A percentile compares a stretch with the other conserved stretches of the same genome.
These are phyloP conservation scores for Drosophila pallidifrons DNA, from an alignment of 1,140 invertebrate genomes.

Conservation along the genomic window DNA sequence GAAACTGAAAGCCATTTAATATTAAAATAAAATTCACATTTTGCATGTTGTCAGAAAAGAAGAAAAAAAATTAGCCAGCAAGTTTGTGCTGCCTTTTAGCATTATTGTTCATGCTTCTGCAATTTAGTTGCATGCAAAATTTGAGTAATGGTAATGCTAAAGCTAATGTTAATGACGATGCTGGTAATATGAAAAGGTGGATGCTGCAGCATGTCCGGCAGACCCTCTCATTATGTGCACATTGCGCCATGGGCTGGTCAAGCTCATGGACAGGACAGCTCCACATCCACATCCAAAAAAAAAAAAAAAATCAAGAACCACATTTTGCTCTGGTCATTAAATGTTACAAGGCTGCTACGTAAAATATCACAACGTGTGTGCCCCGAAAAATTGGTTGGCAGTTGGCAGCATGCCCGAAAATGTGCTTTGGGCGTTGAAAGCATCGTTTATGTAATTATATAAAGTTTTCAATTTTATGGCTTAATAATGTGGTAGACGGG, in stretches of 20 bases:
- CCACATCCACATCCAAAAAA: no score
- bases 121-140: slow-evolving; percentile 5
- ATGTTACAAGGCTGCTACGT: slow-evolving; percentile 41
- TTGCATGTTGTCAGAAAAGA: not conserved
- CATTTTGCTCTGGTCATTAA: slow-evolving; percentile 73
- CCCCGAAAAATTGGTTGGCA: slow-evolving; percentile 46
- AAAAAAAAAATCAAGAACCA: not conserved
- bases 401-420: slow-evolving; percentile 34
- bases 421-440: slow-evolving; percentile 63
- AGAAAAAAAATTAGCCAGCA: not conserved
- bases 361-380: slow-evolving; percentile 44
- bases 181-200: slow-evolving; percentile 6
- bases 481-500: slow-evolving; percentile 72
- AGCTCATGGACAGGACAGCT: not conserved
- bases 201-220: slow-evolving; percentile 6
- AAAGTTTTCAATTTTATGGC: slow-evolving; percentile 83
- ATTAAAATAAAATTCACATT: not conserved
- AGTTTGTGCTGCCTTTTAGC: slow-evolving; percentile 3
- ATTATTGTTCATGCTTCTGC: not conserved
- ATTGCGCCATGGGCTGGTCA: slow-evolving; percentile 21
- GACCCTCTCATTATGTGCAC: slow-evolving; percentile 29
- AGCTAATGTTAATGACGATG: slow-evolving; percentile 24
- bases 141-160: slow-evolving; percentile 13
- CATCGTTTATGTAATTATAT: slow-evolving; percentile 82
- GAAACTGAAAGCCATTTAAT: no score